Percentiles rank a stretch among this genome's conserved stretches.
phyloP scores from a whole-genome alignment of 2,113 vertebrate genomes.

The Cavia porcellus region DNA sequence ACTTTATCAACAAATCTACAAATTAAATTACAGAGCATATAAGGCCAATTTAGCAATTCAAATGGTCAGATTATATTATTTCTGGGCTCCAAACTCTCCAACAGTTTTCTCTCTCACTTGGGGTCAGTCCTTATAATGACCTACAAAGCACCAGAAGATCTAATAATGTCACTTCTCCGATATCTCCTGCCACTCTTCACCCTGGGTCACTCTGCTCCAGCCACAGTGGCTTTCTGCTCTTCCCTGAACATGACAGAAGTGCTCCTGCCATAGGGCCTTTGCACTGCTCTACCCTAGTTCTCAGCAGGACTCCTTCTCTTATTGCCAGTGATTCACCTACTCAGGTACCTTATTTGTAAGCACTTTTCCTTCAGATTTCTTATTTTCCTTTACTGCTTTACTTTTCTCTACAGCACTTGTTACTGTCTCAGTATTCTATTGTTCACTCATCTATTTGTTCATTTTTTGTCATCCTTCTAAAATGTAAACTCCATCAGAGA shows the following conservation, averaged over 20 bases:
- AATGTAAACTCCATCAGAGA: neutral
- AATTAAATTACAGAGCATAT: neutral
- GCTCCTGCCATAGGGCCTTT: neutral
- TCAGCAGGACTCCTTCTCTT: neutral
- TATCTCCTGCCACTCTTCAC: neutral
- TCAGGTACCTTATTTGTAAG: neutral
- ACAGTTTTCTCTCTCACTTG: neutral
- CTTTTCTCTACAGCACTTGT: neutral
- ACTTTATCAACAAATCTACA: neutral
- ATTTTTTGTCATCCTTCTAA: conserved; percentile 24
- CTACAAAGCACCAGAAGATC: neutral
- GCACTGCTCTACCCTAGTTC: neutral
- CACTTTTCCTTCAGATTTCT: neutral
- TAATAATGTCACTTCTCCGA: neutral
- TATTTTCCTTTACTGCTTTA: neutral
- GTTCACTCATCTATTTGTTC: neutral
- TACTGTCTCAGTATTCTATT: neutral
- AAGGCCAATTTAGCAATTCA: neutral
- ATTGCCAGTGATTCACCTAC: neutral
- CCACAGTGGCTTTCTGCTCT: neutral
- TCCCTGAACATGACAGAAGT: neutral
- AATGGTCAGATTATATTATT: neutral
- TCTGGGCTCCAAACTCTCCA: neutral
- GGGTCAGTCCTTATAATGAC: neutral
- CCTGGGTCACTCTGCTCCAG: neutral